Evolutionary conservation across 2,888 invertebrate genomes (phyloP), one percentile per base, ranked within the genome.

Genomic region (Cantharis flavilabris): DNA sequence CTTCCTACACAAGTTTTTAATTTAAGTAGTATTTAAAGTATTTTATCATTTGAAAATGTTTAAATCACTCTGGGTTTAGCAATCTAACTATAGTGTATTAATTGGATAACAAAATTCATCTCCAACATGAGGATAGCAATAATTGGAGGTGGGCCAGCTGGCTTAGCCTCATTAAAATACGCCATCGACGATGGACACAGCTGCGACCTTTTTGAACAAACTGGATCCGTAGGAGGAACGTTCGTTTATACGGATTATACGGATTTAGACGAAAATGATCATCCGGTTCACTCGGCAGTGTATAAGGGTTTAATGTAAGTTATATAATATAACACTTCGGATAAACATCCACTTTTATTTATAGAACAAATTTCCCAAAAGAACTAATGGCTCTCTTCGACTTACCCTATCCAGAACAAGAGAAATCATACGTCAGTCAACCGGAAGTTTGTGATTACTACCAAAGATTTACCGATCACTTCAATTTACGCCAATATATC

Each of bases 91-190:
- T 20, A 2, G 20, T 20, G 20, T 20, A 49, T n/a, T 49, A 7
- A 49, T 49, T 49, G n/a, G 7, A 49, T 49, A 49, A 49, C 49
- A 7, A 49, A 49, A 49, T 7, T n/a, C 13, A n/a, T n/a, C n/a
- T 0, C 33, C 10, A 74, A 91, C 93, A 85, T 94, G 7, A 90
- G 89, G 4, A 95, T 97, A 0, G 90, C 96, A 26, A 93, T 97
- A 9, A 90, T 98, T 20, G 98, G 97, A 2, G 97, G 96, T 0
- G 96, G 96, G 0, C 95, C 96, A 20, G 97, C 97, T 3, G 98
- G 97, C 14, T 87, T 95, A n/a, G 92, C 91, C 69, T 91, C 93
- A 0, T 90, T 92, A 0, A 89, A 92, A 28, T 92, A 93, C 84
- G 88, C 93, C 77, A 88, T 90, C 80, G 88, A 23, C 80, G 88